Evolutionary conservation across 2,113 vertebrate species (phyloP).

Genomic region (Oryzias curvinotus): DNA sequence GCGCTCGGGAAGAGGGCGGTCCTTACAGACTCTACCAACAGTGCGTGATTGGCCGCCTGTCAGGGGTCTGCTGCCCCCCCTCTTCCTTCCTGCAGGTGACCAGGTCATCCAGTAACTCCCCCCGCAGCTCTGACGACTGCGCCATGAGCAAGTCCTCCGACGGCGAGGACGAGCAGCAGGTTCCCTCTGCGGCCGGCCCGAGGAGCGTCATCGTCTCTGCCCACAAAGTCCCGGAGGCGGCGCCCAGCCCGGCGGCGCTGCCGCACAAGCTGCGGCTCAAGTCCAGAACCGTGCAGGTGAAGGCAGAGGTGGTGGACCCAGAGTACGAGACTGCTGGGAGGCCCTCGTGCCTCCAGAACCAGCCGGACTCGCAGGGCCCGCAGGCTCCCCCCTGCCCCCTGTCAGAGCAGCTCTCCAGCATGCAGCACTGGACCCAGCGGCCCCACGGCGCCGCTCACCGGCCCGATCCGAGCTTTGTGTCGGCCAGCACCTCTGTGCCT

Average conservation of each 20-base stretch:
- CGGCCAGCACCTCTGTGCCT: constrained; percentile 53
- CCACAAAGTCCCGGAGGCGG: constrained; percentile 86
- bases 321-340: constrained; percentile 86
- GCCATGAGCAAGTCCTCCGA: constrained; percentile 89
- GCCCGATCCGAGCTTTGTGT: constrained; percentile 13
- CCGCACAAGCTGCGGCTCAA: constrained; percentile 97
- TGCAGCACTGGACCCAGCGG: constrained; percentile 89
- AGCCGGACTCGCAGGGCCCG: constrained; percentile 75
- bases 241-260: constrained; percentile 81
- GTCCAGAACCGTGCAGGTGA: constrained; percentile 89
- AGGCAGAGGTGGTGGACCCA: constrained; percentile 87
- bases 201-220: constrained; percentile 81
- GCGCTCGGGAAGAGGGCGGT: constrained; percentile 76
- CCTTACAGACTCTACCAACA: constrained; percentile 83
- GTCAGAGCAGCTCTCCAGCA: constrained; percentile 87
- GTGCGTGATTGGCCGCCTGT: constrained; percentile 80
- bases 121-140: constrained; percentile 88
- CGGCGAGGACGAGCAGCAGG: constrained; percentile 95
- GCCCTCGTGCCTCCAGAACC: constrained; percentile 74
- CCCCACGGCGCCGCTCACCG: constrained; percentile 71
- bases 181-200: constrained; percentile 84
- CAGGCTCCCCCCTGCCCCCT: constrained; percentile 83
- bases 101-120: constrained; percentile 89
- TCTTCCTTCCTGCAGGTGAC: constrained; percentile 83
- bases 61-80: constrained; percentile 78